Base-by-base conservation (phyloP, 1,140 invertebrate species). In the Atta cephalotes region DNA sequence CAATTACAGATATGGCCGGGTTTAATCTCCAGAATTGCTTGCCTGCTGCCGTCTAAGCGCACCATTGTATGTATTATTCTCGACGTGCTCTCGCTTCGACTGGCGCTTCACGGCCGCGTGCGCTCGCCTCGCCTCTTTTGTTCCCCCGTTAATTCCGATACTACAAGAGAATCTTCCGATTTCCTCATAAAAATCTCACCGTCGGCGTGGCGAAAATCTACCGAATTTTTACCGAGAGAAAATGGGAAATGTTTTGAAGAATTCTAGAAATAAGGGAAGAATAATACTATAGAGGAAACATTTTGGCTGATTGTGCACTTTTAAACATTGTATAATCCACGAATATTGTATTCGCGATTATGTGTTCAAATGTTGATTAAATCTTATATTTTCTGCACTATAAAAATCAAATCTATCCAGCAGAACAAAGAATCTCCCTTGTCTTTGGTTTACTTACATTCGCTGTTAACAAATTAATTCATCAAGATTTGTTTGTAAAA, bases 1-100 rank as follows among this genome's bases (percentile, higher is more conserved):
- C 82, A 76, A 85, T 85, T 77, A 85, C 82, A 85, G 82, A 77
- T 85, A 85, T 76, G 82, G 82, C 62, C 49, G 72, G 14, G 82
- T 85, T 85, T 85, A 85, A 85, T 85, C 82, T 78, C n/a, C 71
- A 85, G 72, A 85, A 85, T 84, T 84, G 80, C 80, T 63, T 72
- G 80, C 53, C 82, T 77, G 56, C 72, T 70, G 39, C 39, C 72
- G 72, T 56, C 82, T 77, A 85, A 77, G 71, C 82, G 80, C 68
- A 12, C 80, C 70, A 62, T 74, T 84, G 80, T 84, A 63, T 68
- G 68, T 63, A 63, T 84, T 84, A 84, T 74, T 84, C 80, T 49
- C 21, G n/a, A 14, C 49, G 45, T 56, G 49, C 28, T 68, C 49
- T 35, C 16, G 1, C 62, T 68, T 80, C 78, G 45, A 80, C 49